Evolutionary conservation across 2,888 invertebrate species (phyloP), one percentile per base, ranked within the genome.

Genomic region (Pseudolycoriella hygida): DNA sequence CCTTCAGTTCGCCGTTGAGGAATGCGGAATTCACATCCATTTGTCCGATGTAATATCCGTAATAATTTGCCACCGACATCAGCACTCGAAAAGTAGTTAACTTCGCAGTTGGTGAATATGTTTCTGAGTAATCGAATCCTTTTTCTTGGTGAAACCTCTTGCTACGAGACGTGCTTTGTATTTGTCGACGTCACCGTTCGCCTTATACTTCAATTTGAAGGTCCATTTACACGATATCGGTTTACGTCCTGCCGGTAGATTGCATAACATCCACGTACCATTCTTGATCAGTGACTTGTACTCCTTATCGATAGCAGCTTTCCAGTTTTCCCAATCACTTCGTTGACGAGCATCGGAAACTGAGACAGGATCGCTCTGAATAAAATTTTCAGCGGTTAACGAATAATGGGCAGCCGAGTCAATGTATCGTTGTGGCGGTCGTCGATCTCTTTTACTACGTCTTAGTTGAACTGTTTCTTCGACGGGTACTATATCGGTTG

Each of bases 221-320:
- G n/a, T n/a, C n/a, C n/a, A n/a, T n/a, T n/a, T n/a, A n/a, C 18
- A 14, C 3, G 40, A 14, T 15, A 42, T 38, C 20, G 51, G 43
- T 40, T 51, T 53, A 40, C 49, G 42, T 6, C 46, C 47, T 10
- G 44, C 42, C 20, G 55, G 53, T 25, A 53, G 40, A 17, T 49
- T 47, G 5, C 41, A 38, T 11, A 51, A 31, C 14, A 30, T 44
- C 53, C 53, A 52, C n/a, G 52, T 50, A 8, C 47, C 17, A 40
- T 51, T 52, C 31, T 51, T 47, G 14, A 49, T 47, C 11, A 53
- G 40, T n/a, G 51, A 52, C 17, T 18, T 42, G 17, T 52, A 52
- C 43, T 56, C 55, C 41, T 49, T 46, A 18, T 53, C 42, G 50
- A 56, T 53, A 8, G 54, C 56, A 32, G 41, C 30, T 18, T 48